These are phyloP conservation scores for Leptothorax acervorum DNA, from an alignment of 2,888 invertebrate genomes.

Conservation along the genomic window DNA sequence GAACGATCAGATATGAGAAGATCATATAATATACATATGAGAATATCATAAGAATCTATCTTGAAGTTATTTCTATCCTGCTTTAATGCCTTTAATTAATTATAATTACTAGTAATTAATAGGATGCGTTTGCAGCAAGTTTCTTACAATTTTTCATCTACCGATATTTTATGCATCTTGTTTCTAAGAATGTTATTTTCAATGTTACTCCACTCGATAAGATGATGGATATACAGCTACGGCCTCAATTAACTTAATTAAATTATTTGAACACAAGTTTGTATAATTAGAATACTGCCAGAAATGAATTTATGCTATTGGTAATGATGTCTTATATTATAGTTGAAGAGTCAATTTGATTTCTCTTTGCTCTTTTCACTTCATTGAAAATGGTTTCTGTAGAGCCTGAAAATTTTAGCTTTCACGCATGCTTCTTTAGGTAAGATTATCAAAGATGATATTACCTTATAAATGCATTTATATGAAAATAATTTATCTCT, in stretches of 20 bases:
- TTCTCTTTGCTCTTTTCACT: conserved; percentile 5
- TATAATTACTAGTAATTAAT: not conserved
- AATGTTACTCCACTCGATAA: not conserved
- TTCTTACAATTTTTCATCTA: not conserved
- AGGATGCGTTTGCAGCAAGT: not conserved
- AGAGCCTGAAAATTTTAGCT: conserved; percentile 31
- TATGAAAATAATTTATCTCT: not conserved
- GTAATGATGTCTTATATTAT: not conserved
- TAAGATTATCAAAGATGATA: conserved; percentile 30
- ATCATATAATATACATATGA: not conserved
- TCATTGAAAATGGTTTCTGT: conserved; percentile 10
- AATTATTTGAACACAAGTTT: not conserved
- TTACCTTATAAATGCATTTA: conserved; percentile 11
- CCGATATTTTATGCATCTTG: not conserved
- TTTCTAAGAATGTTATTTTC: conserved; percentile 5
- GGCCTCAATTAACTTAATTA: not conserved
- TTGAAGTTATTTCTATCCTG: not conserved
- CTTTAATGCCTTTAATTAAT: not conserved
- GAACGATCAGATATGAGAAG: not conserved
- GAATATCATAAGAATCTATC: not conserved
- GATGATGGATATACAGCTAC: not conserved
- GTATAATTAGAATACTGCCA: not conserved
- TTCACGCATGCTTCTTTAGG: conserved; percentile 48
- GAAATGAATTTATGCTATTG: not conserved
- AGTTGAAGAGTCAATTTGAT: not conserved